Base-by-base conservation (phyloP, 2,888 invertebrate genomes). In the Lobophora halterata region DNA sequence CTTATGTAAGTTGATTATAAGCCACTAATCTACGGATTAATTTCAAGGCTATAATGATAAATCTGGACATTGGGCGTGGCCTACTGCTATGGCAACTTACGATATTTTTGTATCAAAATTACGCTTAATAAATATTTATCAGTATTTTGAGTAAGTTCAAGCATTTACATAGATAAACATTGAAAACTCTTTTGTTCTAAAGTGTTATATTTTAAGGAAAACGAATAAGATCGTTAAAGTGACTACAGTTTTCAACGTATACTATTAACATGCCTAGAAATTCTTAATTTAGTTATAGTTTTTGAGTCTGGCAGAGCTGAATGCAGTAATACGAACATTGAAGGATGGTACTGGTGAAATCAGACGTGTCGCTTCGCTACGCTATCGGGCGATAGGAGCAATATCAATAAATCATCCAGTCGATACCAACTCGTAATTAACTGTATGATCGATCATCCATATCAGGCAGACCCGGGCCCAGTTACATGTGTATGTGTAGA, bases 341-440 rank as follows among this genome's bases (percentile, higher is more conserved):
- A 6, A 24, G 38, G 33, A 37, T 6, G 10, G 20, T 31, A 18
- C 34, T 50, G 29, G 47, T 44, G 46, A 46, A 52, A 32, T 30
- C 24, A 48, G 24, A 43, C 47, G 39, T 51, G 53, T 47, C 51
- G 49, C 35, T 44, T n/a, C n/a, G n/a, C n/a, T n/a, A n/a, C 37
- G 46, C 30, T 50, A 74, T 74, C 77, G 55, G 35, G 46, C 51
- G 62, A 61, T 68, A 67, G 58, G 58, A 61, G 64, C 73, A 80
- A 82, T 85, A 82, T 81, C 79, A 76, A 83, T 85, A 85, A 82
- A 85, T 85, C 82, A 82, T 81, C 51, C 61, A 55, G 41, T 54
- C 59, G 78, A 80, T 82, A 79, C 68, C 61, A 55, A 50, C 55
- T 57, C 65, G 67, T 83, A 81, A 83, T 82, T 85, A 81, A 78